These are phyloP conservation scores for Caiman crocodilus DNA, from an alignment of 2,797 vertebrate genomes.

Conservation along the genomic window DNA sequence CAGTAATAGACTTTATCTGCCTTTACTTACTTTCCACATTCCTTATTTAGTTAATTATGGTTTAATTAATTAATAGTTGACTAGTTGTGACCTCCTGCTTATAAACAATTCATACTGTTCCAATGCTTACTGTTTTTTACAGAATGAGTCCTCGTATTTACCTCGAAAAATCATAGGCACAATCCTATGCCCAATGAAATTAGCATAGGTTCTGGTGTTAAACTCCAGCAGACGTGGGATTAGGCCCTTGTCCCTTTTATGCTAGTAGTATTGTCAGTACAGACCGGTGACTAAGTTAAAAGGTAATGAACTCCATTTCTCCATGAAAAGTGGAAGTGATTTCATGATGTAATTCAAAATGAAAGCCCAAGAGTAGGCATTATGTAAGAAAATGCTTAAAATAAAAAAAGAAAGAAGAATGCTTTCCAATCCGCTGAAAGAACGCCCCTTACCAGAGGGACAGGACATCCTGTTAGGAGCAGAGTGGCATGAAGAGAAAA, in stretches of 20 bases:
- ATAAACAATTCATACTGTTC: background rate
- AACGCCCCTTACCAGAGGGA: background rate
- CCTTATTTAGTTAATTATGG: background rate
- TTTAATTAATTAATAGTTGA: too few relatives aligned
- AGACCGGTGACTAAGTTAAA: background rate
- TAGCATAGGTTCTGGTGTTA: background rate
- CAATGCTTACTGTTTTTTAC: background rate
- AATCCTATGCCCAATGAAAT: background rate
- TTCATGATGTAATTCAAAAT: background rate
- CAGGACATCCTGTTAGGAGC: background rate
- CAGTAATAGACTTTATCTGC: background rate
- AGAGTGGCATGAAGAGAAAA: background rate
- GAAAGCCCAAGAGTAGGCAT: background rate
- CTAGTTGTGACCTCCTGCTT: background rate
- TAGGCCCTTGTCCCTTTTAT: fast-evolving
- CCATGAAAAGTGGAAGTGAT: too few relatives aligned
- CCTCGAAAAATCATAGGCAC: background rate
- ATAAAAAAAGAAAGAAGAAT: background rate
- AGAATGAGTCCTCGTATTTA: background rate
- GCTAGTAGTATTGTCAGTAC: background rate
- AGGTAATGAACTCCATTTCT: background rate
- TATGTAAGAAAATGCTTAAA: background rate
- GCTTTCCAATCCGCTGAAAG: background rate
- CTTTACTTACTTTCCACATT: background rate
- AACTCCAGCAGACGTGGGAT: background rate